Base-by-base conservation (phyloP, 2,888 invertebrate genomes). In the Gymnosoma rotundatum region DNA sequence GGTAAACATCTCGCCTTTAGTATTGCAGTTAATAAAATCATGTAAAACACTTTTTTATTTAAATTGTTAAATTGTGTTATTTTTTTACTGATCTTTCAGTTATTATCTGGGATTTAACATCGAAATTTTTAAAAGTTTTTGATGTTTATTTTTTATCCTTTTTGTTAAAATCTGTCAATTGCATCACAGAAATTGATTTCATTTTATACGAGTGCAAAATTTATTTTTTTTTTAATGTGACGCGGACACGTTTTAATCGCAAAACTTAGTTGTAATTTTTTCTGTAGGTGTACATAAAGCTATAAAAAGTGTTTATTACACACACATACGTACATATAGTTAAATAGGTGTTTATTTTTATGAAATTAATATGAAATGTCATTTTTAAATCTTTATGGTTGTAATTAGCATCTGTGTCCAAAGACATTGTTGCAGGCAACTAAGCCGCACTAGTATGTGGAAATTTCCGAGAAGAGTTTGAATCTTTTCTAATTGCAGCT, bases 171-270 rank as follows among this genome's bases (percentile, higher is more conserved):
- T 50, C 56, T 56, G 63, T 72, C 78, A 48, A 63, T 78, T 78
- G 56, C 78, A 50, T n/a, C 58, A 78, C 58, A 14, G 63, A 63
- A 63, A 20, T 56, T 2, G 2, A 9, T 52, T 52, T 52, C 8
- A 48, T 21, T 12, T 36, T 61, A 21, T 21, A 38, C 63, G 42
- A 14, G 63, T 73, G 32, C 52, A 54, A 56, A 78, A 79, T 79
- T 38, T 64, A 64, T 58, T 67, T 83, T 32, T 83, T 32, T 76
- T 83, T 64, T 80, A 76, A 75, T 83, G 36, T 81, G 81, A 67
- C 83, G 73, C 58, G 63, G 78, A 81, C 73, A 76, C 78, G 84
- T 74, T 78, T 74, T 73, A 84, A 69, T 81, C 54, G 42, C 25
- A 50, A 64, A 84, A 81, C 78, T 84, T 81, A 78, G 61, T 69